Conservation (phyloP, 2,797 vertebrate species). For the Spizella passerina region DNA sequence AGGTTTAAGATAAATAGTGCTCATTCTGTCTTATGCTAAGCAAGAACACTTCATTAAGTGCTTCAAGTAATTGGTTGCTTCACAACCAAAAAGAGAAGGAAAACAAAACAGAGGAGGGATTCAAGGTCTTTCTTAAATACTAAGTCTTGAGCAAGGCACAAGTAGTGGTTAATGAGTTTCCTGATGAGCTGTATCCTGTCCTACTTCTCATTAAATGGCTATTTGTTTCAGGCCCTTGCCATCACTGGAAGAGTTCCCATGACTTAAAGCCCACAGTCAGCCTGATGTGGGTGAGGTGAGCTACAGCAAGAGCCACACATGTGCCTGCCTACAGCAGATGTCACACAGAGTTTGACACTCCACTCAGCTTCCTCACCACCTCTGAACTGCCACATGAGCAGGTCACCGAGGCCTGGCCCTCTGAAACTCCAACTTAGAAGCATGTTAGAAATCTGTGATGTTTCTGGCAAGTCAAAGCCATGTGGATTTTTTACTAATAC, state of each 20-base stretch:
- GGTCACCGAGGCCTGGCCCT: accelerated
- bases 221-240: not conserved
- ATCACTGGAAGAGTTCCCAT: not conserved
- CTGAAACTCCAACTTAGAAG: not conserved
- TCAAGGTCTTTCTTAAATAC: not conserved
- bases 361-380: not conserved
- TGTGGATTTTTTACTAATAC: not conserved
- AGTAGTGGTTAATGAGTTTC: not conserved
- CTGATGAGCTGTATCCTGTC: not conserved
- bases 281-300: not conserved
- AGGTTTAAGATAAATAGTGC: not conserved
- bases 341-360: not conserved
- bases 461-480: not conserved
- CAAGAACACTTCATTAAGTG: not conserved
- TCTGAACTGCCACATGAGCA: not conserved
- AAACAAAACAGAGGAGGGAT: not conserved
- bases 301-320: not conserved
- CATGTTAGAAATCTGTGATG: not conserved
- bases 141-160: not conserved
- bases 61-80: not conserved
- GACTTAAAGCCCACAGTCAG: not conserved
- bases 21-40: not conserved
- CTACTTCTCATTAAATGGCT: not conserved
- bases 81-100: not conserved
- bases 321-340: not conserved